phyloP scores from a whole-genome alignment of 2,888 invertebrate species.

The Cheilosia scutellata region DNA sequence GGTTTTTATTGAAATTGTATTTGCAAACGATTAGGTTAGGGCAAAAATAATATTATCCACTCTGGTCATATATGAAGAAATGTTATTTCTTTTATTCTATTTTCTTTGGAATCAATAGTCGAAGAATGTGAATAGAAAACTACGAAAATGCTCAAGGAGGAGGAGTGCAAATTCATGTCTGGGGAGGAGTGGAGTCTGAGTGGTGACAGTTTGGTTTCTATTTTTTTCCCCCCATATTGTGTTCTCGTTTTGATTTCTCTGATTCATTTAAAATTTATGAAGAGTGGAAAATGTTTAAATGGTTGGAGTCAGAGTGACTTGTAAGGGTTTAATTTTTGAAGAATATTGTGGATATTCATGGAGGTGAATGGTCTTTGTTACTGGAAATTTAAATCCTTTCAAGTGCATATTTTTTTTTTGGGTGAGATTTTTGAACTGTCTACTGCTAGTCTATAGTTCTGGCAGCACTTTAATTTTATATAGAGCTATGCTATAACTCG shows the following conservation, averaged over 20 bases:
- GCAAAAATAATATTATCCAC: conserved; percentile 41
- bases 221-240: neutral
- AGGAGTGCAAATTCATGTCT: conserved; percentile 21
- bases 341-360: neutral
- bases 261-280: conserved; percentile 32
- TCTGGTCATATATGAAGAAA: conserved; percentile 14
- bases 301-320: neutral
- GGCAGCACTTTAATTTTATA: no score
- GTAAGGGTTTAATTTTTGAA: neutral
- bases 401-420: neutral
- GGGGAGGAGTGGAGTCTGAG: neutral
- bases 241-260: conserved; percentile 9
- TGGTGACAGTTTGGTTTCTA: conserved; percentile 15
- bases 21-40: conserved; percentile 26
- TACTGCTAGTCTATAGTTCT: no score
- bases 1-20: conserved; percentile 31
- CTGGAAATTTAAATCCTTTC: neutral
- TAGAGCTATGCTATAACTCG: no score
- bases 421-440: no score
- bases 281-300: conserved; percentile 26
- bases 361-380: conserved; percentile 3
- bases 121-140: conserved; percentile 24
- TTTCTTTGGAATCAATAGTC: conserved; percentile 46
- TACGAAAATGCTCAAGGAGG: neutral
- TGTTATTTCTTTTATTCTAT: neutral